phyloP scores from a whole-genome alignment of 2,113 vertebrate species.

The Nymphicus hollandicus region DNA sequence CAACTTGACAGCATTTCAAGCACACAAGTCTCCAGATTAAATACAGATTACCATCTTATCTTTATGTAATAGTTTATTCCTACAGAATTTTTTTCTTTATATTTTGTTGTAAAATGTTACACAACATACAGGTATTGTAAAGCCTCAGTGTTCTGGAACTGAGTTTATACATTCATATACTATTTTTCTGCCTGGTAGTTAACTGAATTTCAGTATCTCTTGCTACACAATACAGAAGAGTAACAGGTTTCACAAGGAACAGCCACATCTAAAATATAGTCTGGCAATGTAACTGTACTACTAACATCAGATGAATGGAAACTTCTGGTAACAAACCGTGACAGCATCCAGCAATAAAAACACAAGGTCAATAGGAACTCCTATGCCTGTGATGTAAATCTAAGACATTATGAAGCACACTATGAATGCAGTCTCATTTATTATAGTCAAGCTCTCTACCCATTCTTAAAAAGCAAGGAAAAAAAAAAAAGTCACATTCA shows the following conservation, averaged over 20 bases:
- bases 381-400: neutral
- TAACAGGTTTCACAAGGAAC: neutral
- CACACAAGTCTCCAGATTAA: neutral
- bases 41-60: neutral
- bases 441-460: neutral
- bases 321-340: neutral
- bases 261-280: neutral
- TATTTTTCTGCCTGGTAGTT: accelerated
- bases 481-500: neutral
- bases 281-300: neutral
- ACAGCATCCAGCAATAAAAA: neutral
- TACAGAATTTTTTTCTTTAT: neutral
- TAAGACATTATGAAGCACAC: neutral
- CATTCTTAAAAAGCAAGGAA: neutral
- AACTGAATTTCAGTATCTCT: neutral
- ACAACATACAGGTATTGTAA: neutral
- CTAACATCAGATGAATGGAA: neutral
- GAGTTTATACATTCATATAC: neutral
- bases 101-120: neutral
- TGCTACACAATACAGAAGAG: neutral
- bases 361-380: neutral
- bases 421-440: neutral
- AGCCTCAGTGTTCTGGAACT: neutral
- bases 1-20: neutral
- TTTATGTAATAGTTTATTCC: neutral